These are phyloP conservation scores for Thunnus maccoyii DNA, from an alignment of 2,113 vertebrate genomes.

Conservation along the genomic window DNA sequence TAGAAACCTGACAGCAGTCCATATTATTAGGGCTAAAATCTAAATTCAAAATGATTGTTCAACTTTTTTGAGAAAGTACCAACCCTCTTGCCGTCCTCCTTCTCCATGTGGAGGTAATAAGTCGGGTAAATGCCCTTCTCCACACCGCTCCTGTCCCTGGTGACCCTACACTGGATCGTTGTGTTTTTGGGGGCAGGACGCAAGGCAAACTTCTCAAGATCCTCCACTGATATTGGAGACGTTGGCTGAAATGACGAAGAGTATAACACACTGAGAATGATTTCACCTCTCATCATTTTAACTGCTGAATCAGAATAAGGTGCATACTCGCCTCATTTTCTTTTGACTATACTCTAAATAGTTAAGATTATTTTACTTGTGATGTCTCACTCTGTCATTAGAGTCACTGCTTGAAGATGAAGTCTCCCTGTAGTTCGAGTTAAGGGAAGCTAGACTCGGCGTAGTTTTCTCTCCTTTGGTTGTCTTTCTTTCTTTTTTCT, in stretches of 20 bases:
- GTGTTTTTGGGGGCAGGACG: slow-evolving; percentile 83
- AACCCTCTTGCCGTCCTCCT: slow-evolving; percentile 87
- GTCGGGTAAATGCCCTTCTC: slow-evolving; percentile 91
- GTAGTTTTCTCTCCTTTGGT: slow-evolving; percentile 69
- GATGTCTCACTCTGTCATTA: slow-evolving; percentile 72
- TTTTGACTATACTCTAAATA: not conserved
- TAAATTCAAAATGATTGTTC: not conserved
- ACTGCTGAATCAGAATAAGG: not conserved
- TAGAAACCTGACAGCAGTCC: not conserved
- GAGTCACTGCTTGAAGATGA: slow-evolving; percentile 76
- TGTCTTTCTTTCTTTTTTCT: slow-evolving; percentile 64
- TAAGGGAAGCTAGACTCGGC: slow-evolving; percentile 75
- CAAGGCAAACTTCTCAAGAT: slow-evolving; percentile 86
- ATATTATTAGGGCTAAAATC: not conserved
- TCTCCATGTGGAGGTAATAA: slow-evolving; percentile 92
- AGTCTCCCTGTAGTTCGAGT: slow-evolving; percentile 81
- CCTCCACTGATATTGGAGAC: slow-evolving; percentile 82
- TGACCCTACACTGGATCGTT: slow-evolving; percentile 87
- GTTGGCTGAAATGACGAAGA: slow-evolving; percentile 56
- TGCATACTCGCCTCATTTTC: not conserved
- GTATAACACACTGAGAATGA: not conserved
- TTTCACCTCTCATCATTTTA: not conserved
- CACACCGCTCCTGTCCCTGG: slow-evolving; percentile 87
- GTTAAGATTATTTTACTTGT: too few species aligned
- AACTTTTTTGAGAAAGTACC: not conserved